Evolutionary conservation across 2,797 vertebrate genomes (phyloP), one percentile per base, ranked within the genome.

Genomic region (Clarias laeviceps): DNA sequence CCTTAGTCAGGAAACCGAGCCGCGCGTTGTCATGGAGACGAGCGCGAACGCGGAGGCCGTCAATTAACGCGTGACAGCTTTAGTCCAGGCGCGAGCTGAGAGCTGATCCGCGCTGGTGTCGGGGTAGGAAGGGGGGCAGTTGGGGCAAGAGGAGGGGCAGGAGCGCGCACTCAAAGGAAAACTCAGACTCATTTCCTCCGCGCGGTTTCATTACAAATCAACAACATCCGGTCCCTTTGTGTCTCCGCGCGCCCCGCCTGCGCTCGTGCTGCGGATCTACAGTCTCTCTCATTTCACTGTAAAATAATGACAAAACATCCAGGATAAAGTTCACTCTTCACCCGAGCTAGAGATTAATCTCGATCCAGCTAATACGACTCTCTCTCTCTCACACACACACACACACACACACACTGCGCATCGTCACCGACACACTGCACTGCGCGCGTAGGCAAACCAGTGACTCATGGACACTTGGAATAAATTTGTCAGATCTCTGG

Each of bases 211-310:
- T 96, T 96, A 97, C 96, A 97, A 97, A 97, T 97, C 96, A 96
- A 97, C 96, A 96, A 96, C 97, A 97, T 97, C 97, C 97, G 97
- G 96, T 96, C 96, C 97, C 96, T 97, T 97, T 97, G 96, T 97
- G 94, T 96, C 94, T 95, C 94, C 95, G 12, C 95, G 93, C 91
- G 95, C 95, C 95, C 94, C 93, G 93, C 93, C 85, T 86, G 69
- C 83, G 61, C 83, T 78, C 84, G 84, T 61, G 50, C 54, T 83
- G 56, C 83, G 83, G n/a, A 76, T 59, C 69, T 29, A 29, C 78
- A 76, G 83, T 50, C 45, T 50, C 45, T 12, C 45, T 50, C 45
- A 12, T 9, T 50, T 11, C 45, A 50, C 45, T 80, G 74, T 54
- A 40, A 79, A 61, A 66, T 40, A 57, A 40, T 12, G 32, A 82